Evolutionary conservation across 2,113 vertebrate genomes (phyloP).

Genomic region (Podilymbus podiceps): DNA sequence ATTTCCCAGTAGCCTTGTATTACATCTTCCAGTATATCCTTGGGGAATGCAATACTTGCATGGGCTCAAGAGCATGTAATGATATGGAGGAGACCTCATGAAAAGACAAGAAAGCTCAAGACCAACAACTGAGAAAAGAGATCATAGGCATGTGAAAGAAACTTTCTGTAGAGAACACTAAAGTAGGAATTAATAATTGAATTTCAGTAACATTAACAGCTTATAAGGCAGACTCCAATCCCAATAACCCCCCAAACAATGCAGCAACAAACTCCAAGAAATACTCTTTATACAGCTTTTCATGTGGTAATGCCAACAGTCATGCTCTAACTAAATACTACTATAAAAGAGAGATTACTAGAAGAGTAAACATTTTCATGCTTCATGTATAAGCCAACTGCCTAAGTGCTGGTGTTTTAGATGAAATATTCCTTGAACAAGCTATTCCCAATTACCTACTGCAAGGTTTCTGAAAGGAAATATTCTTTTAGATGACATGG

Average conservation of each 20-base stretch:
- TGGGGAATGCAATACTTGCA: not conserved
- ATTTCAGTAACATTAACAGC: not conserved
- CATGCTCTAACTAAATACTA: not conserved
- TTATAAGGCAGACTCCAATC: not conserved
- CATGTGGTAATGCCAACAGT: not conserved
- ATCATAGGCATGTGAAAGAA: not conserved
- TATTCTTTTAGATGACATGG: not conserved
- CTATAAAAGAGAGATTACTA: not conserved
- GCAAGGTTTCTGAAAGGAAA: not conserved
- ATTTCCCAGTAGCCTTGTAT: not conserved
- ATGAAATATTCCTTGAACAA: not conserved
- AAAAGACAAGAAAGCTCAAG: not conserved
- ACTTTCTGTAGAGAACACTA: not conserved
- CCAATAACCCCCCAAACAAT: not conserved
- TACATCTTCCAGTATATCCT: not conserved
- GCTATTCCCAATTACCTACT: not conserved
- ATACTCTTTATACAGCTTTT: not conserved
- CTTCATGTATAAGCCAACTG: not conserved
- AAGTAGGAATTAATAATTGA: not conserved
- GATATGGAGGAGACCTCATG: not conserved
- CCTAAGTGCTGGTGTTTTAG: not conserved
- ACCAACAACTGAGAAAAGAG: not conserved
- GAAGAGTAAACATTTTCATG: not conserved
- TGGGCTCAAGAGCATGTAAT: not conserved
- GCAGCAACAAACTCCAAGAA: not conserved